A percentile compares a stretch with the other conserved stretches of the same genome.
These are phyloP conservation scores for Masticophis lateralis DNA, from an alignment of 2,797 vertebrate species.

Conservation along the genomic window DNA sequence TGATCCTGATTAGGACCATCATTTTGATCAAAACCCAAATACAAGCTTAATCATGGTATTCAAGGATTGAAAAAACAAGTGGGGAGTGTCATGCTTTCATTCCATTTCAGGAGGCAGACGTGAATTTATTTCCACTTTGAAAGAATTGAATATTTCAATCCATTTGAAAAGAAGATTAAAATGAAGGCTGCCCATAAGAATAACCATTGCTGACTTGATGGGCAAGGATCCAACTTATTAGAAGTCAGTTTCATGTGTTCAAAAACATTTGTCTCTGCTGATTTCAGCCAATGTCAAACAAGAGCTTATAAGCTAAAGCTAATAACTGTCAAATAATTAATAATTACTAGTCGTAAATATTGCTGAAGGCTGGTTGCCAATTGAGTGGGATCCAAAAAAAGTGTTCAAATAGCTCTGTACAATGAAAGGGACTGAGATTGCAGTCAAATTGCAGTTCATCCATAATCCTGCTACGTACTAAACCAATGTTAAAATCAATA, in stretches of 20 bases:
- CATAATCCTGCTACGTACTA: neutral
- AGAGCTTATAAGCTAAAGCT: neutral
- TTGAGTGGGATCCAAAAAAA: neutral
- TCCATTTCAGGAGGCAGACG: neutral
- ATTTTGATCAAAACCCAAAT: neutral
- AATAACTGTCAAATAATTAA: neutral
- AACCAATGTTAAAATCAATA: neutral
- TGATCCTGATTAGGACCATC: neutral
- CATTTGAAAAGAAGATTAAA: neutral
- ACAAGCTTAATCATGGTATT: neutral
- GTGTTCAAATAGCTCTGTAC: neutral
- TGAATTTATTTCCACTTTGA: neutral
- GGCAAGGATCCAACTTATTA: neutral
- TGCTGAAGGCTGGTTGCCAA: neutral
- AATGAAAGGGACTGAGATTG: neutral
- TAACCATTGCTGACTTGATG: neutral
- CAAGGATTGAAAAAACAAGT: neutral
- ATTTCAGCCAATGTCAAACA: neutral
- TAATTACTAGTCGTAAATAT: neutral
- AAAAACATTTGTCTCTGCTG: neutral
- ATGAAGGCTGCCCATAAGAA: neutral
- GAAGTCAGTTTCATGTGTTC: neutral
- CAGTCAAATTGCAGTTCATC: neutral
- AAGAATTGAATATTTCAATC: neutral
- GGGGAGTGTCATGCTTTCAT: neutral